Base-by-base conservation (phyloP, 2,888 invertebrate species). In the Stenchaetothrips biformis region DNA sequence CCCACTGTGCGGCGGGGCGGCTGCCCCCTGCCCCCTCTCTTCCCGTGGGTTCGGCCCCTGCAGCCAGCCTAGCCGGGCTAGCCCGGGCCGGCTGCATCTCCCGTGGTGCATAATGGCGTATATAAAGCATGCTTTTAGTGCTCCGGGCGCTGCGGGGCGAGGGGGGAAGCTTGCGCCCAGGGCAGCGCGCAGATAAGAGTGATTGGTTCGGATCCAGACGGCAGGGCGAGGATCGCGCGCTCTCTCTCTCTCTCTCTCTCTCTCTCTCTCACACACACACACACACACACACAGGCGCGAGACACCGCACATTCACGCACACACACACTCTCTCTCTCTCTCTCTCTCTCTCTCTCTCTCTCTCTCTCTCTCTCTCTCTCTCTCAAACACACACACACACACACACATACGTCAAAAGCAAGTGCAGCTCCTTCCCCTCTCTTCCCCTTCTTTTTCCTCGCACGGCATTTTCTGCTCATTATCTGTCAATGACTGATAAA, bases 111-210 rank as follows among this genome's bases (percentile, higher is more conserved):
- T 74, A 74, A 74, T 74, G 67, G 67, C 67, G 67, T 74, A 74
- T 74, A 74, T 74, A 74, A 74, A 74, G 67, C 21, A 74, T 74
- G 67, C 67, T 74, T 74, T 74, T 74, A 74, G 67, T 74, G 67
- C 67, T 74, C 67, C 67, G 8, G 67, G 67, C 67, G 25, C 59
- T 18, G 16, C 59, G 59, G 59, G 53, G 53, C 16, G 53, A 53
- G 53, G 25, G 25, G 11, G 67, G 67, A 9, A 16, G 53, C 53
- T 53, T 37, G 53, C 16, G 53, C 53, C 18, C 16, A 53, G 53
- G 53, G 53, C 9, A 11, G 53, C 16, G 53, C 53, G 53, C 67
- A 74, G 67, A 74, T 74, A 74, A 74, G 67, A 74, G 67, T 74
- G 67, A 74, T 74, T 25, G 67, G 67, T 74, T 74, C 21, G 67